Evolutionary conservation across 2,888 invertebrate species (phyloP).

Genomic region (Plusia festucae): DNA sequence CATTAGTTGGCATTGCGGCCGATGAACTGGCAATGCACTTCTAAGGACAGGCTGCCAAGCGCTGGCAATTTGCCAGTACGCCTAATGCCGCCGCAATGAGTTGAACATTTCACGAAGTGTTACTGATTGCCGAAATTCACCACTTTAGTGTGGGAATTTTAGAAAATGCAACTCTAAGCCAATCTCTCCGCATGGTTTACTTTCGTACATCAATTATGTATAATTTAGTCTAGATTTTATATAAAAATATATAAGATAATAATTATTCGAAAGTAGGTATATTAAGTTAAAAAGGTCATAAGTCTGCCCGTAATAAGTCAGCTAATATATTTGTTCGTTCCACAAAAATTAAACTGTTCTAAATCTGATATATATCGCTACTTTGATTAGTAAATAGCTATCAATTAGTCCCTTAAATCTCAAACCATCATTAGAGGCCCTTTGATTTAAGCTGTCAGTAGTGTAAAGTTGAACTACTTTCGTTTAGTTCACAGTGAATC

Average conservation of each 20-base stretch:
- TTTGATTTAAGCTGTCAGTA: constrained; percentile 40
- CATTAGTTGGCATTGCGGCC: constrained; percentile 41
- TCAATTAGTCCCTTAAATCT: constrained; percentile 40
- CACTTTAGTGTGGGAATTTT: constrained; percentile 17
- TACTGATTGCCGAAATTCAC: constrained; percentile 28
- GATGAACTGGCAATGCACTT: constrained; percentile 40
- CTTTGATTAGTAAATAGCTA: constrained; percentile 21
- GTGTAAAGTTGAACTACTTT: constrained; percentile 35
- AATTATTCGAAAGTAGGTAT: too few relatives aligned
- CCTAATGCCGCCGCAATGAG: constrained; percentile 30
- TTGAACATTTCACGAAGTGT: constrained; percentile 20
- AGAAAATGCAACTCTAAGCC: constrained; percentile 4
- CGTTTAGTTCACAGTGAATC: constrained; percentile 18
- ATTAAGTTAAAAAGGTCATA: too few relatives aligned
- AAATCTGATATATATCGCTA: constrained; percentile 16
- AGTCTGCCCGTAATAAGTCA: too few relatives aligned
- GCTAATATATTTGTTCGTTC: too few relatives aligned
- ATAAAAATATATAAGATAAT: too few relatives aligned
- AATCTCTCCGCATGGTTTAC: constrained; percentile 8
- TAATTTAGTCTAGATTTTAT: too few relatives aligned
- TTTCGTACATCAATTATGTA: not conserved
- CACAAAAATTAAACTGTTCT: constrained; percentile 3
- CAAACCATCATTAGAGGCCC: constrained; percentile 37
- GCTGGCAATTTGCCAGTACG: constrained; percentile 48
- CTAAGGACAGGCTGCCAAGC: constrained; percentile 32